Conservation (phyloP, 2,113 vertebrate species). For the Talpa occidentalis region DNA sequence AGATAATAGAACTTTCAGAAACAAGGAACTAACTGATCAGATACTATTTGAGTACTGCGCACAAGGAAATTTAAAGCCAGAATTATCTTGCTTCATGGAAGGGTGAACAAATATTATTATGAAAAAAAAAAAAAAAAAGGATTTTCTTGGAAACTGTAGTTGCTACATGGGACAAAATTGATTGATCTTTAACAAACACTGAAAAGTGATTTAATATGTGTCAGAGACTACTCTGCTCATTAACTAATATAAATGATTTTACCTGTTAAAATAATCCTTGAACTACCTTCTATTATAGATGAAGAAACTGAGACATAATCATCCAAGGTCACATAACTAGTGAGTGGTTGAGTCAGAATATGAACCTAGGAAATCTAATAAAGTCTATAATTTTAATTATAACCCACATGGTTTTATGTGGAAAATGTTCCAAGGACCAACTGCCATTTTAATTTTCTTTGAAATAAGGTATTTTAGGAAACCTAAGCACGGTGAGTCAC, state of each 20-base stretch:
- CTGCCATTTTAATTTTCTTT: constrained; percentile 20
- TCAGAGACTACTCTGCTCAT: neutral
- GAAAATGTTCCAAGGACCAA: constrained; percentile 7
- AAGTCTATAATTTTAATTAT: neutral
- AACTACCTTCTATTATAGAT: neutral
- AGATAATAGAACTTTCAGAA: neutral
- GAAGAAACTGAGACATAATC: neutral
- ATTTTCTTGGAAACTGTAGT: neutral
- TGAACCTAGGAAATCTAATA: constrained; percentile 17
- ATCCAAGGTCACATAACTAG: neutral
- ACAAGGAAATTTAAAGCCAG: constrained; percentile 39
- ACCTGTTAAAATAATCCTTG: neutral
- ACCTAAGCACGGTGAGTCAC: neutral
- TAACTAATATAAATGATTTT: neutral
- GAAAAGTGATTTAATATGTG: neutral
- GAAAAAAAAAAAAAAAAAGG: neutral
- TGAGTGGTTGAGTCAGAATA: neutral
- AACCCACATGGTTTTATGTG: neutral
- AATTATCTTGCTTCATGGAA: neutral
- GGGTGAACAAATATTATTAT: neutral
- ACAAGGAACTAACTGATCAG: neutral
- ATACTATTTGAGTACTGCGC: neutral
- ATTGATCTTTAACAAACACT: neutral
- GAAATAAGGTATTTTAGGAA: neutral
- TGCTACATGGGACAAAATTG: neutral